Evolutionary conservation across 2,888 invertebrate species (phyloP), one percentile per base, ranked within the genome.

Genomic region (Drosophila nr. perissopoda): DNA sequence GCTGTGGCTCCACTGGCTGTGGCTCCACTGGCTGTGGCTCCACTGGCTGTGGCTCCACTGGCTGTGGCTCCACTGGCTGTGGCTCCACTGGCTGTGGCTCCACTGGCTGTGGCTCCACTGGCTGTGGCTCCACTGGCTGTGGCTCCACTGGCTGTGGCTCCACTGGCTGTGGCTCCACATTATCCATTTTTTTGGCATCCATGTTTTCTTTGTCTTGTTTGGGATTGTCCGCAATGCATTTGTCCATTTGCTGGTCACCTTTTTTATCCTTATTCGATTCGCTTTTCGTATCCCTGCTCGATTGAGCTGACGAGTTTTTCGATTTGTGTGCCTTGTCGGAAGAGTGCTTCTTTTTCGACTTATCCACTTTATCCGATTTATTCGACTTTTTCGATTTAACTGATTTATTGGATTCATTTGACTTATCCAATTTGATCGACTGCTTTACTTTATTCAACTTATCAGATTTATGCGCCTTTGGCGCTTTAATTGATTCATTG

Each of bases 151-250:
- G 21, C 25, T 42, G 40, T 21, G 16, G 5, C 29, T 29, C 29
- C 6, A 56, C 49, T 8, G 48, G 59, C 38, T n/a, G n/a, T n/a
- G n/a, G n/a, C n/a, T n/a, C 78, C 6, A 78, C 54, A 18, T 59
- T 70, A 3, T 73, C 64, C 8, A 57, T 10, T 10, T 31, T 18
- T 7, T 65, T 27, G 18, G 10, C 6, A 8, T 40, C 53, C 3
- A 52, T 52, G 4, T 49, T 18, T 10, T 45, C 29, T 21, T 51
- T 52, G 6, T 49, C 25, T 10, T 45, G 31, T 25, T 51, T 61
- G 13, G 11, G 6, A 8, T 29, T 69, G 18, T 69, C 54, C n/a
- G n/a, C n/a, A 51, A 27, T 25, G 2, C 7, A 10, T 29, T 45
- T 59, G 10, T 52, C 42, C 11, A 18, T 53, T 18, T 67, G 71